phyloP scores from a whole-genome alignment of 2,113 vertebrate genomes.

The Sceloporus tristichus region DNA sequence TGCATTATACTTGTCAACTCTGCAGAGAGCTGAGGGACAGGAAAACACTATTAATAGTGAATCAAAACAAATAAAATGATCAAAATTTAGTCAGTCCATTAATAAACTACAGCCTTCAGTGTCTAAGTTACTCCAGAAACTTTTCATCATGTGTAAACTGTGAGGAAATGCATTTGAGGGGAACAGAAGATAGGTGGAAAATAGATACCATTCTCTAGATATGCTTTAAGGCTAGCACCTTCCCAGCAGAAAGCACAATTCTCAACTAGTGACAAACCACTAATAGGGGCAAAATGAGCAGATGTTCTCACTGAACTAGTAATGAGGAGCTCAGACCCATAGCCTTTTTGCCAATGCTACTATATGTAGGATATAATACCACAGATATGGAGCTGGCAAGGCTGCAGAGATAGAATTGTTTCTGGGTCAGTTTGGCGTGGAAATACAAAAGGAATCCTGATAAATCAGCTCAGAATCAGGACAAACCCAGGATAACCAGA shows the following conservation, averaged over 20 bases:
- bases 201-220: neutral
- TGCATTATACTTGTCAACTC: constrained; percentile 41
- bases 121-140: constrained; percentile 34
- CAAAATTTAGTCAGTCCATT: neutral
- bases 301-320: neutral
- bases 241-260: neutral
- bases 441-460: too few species aligned
- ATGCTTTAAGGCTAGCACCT: neutral
- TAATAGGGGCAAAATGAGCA: neutral
- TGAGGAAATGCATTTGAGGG: neutral
- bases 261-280: neutral
- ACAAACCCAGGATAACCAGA: too few species aligned
- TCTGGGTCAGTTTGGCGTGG: too few species aligned
- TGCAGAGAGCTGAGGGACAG: constrained; percentile 42
- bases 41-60: constrained; percentile 52
- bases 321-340: neutral
- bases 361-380: neutral
- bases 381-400: too few species aligned
- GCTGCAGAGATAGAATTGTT: too few species aligned
- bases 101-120: neutral
- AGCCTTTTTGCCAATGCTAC: neutral
- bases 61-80: constrained; percentile 44
- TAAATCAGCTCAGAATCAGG: too few species aligned
- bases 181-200: neutral
- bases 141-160: constrained; percentile 1